Base-by-base conservation (phyloP, 2,888 invertebrate species). In the Neoaliturus tenellus region DNA sequence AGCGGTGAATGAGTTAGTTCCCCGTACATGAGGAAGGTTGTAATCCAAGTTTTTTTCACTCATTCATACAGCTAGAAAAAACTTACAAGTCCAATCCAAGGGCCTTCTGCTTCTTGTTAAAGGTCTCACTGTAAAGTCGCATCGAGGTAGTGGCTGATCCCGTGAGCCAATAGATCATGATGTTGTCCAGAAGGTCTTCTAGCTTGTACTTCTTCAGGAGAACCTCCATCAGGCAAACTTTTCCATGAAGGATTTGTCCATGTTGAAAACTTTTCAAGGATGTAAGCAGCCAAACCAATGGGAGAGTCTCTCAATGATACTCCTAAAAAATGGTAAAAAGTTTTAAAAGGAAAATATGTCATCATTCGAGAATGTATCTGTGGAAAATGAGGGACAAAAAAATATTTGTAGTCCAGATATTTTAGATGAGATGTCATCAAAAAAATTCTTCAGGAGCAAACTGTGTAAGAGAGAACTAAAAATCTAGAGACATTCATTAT, bases 191-290 rank as follows among this genome's bases (percentile, higher is more conserved):
- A 87, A 94, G 90, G 91, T 95, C 90, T 91, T 96, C 95, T 91
- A 96, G 6, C 88, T 94, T 88, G 92, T 93, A 95, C 86, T 93
- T 93, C 4, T 91, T 91, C 0, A 91, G 90, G 0, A 96, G 90
- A n/a, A 1, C 94, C 95, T 0, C 96, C 96, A 88, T 96, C 95
- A 0, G 90, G 89, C 0, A 93, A 90, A 0, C 90, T 88, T 23
- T 90, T 91, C 88, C 91, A 91, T 0, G 90, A 89, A 0, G 89
- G 89, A 89, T 94, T 92, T 0, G 95, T 96, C 95, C 96, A 95
- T 0, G 94, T 93, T 14, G 95, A 94, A 91, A 97, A 98, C 90
- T 98, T 98, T 88, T 98, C 98, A 14, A 98, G 90, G 81, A 98
- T 95, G 88, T 98, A 98, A 0, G 96, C 96, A 0, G 97, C 97